phyloP scores from a whole-genome alignment of 2,797 vertebrate species.

The Tenualosa thibaudeaui region DNA sequence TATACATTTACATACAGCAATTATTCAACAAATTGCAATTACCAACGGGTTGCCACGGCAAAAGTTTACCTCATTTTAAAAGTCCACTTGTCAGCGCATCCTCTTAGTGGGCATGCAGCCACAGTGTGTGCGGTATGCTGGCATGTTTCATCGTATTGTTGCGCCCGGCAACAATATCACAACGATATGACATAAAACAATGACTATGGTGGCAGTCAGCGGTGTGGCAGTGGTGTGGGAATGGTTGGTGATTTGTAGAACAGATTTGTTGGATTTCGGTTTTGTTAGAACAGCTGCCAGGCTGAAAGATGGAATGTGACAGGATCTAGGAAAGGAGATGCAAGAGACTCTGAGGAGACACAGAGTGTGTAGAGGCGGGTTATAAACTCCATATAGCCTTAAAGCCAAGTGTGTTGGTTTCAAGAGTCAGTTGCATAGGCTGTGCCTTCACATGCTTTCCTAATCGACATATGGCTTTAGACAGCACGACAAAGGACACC shows the following conservation, averaged over 20 bases:
- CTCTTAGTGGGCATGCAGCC: background rate
- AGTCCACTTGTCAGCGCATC: constrained; percentile 2
- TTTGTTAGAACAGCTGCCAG: background rate
- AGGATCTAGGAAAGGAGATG: background rate
- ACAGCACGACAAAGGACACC: background rate
- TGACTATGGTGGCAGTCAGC: background rate
- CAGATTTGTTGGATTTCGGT: background rate
- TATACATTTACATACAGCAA: background rate
- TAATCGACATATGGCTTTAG: background rate
- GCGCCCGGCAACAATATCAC: background rate
- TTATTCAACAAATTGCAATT: background rate
- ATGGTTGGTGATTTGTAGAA: background rate
- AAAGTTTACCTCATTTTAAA: background rate
- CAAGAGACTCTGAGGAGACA: too few species aligned
- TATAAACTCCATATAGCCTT: background rate
- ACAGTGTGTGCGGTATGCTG: background rate
- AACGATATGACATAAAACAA: background rate
- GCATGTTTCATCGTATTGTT: background rate
- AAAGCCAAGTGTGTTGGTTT: background rate
- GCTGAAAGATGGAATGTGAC: background rate
- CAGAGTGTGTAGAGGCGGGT: background rate
- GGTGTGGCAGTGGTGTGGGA: background rate
- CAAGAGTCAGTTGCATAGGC: background rate
- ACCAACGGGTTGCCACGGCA: background rate
- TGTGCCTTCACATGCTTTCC: background rate